Percentiles rank a stretch among this genome's conserved stretches.
phyloP scores from a whole-genome alignment of 2,888 invertebrate genomes.

The Hypomecis punctinalis region DNA sequence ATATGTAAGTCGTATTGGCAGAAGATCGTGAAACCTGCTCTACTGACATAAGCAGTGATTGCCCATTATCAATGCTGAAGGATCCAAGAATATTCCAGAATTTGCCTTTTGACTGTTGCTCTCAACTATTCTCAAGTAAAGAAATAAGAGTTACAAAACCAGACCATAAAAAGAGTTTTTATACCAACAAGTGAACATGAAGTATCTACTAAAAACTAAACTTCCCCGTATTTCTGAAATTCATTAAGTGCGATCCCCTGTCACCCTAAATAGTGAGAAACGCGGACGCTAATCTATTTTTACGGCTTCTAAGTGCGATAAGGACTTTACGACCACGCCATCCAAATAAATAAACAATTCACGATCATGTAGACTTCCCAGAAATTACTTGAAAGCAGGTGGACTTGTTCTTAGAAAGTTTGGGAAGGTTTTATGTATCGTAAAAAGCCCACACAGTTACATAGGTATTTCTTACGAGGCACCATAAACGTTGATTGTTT shows the following conservation, averaged over 20 bases:
- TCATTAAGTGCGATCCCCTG: conserved; percentile 11
- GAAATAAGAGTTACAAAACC: no score
- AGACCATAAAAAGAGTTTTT: no score
- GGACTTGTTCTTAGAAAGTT: conserved; percentile 38
- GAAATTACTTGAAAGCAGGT: conserved; percentile 41
- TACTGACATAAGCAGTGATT: no score
- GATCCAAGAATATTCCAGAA: no score
- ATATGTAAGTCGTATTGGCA: no score
- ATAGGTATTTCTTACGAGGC: neutral
- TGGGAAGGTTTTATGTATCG: conserved; percentile 32
- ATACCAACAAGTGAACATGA: no score
- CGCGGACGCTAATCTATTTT: conserved; percentile 49
- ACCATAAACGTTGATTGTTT: no score
- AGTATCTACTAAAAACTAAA: no score
- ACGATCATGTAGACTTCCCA: conserved; percentile 34
- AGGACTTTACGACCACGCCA: conserved; percentile 48
- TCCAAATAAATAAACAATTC: conserved; percentile 51
- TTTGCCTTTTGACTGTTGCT: no score
- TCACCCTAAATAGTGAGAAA: conserved; percentile 40
- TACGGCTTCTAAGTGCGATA: conserved; percentile 51
- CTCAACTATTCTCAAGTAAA: no score
- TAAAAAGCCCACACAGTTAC: conserved; percentile 27
- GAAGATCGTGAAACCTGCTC: no score
- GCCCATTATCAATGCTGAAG: no score
- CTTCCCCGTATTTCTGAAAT: neutral